Base-by-base conservation (phyloP, 2,797 vertebrate species). In the Neomorphus geoffroyi region DNA sequence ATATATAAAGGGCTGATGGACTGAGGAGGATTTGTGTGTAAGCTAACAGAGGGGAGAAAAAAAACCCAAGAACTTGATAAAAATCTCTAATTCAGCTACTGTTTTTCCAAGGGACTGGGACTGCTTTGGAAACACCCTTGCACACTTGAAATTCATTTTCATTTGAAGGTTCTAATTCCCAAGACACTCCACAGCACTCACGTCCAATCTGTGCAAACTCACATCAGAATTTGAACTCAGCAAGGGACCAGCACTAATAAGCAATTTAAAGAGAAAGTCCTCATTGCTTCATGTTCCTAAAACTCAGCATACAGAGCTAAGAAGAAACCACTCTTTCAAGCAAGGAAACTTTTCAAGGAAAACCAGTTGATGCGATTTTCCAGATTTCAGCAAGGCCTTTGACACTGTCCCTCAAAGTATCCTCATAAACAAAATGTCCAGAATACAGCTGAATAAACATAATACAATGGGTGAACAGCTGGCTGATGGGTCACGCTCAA, bases 281-380 rank as follows among this genome's bases (percentile, higher is more conserved):
- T 86, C 46, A 27, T 22, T 54, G 24, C 35, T 78, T 81, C 12
- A 0, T 53, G 43, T 50, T 72, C 54, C 39, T 53, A 79, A 67
- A 94, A 77, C 22, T 15, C 67, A 72, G 64, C 19, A 57, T 57
- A 87, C 21, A 77, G 37, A 61, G 27, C n/a, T 62, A 69, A 84
- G 41, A 11, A 69, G 62, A 86, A 94, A 77, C 15, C 32, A 51
- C 10, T 72, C 69, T 87, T 94, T 93, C 73, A 90, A 95, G 80
- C n/a, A n/a, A n/a, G n/a, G n/a, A n/a, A n/a, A n/a, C n/a, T n/a
- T n/a, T n/a, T n/a, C n/a, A n/a, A n/a, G n/a, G n/a, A n/a, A n/a
- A n/a, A n/a, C n/a, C n/a, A n/a, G n/a, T n/a, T n/a, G n/a, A n/a
- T n/a, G n/a, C n/a, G n/a, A n/a, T n/a, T n/a, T n/a, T n/a, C n/a